Conservation (phyloP, 1,140 invertebrate species). For the Scaptomyza montana region DNA sequence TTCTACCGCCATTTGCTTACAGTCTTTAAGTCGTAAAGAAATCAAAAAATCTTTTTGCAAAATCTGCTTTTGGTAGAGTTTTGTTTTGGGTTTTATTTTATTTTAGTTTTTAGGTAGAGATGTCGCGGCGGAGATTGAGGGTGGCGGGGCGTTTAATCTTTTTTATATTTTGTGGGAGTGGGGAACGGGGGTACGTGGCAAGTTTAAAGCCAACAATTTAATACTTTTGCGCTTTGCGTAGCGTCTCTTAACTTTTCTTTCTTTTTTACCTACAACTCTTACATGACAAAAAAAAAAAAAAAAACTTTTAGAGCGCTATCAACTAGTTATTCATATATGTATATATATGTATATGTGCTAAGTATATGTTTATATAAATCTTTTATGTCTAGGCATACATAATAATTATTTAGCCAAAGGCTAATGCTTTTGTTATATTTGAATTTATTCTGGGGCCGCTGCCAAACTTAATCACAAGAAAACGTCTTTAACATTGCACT, state of each 20-base stretch:
- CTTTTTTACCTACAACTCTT: constrained; percentile 54
- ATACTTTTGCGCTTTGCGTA: constrained; percentile 74
- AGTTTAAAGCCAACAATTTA: constrained; percentile 58
- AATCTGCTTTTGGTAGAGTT: constrained; percentile 73
- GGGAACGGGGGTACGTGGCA: constrained; percentile 16
- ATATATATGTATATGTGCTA: constrained; percentile 30
- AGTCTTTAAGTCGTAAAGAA: constrained; percentile 79
- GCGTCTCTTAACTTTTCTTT: constrained; percentile 71
- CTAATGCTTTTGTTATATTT: constrained; percentile 8
- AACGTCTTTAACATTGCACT: constrained; percentile 73
- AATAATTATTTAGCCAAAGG: constrained; percentile 18
- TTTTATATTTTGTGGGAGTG: not conserved
- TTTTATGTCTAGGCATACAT: constrained; percentile 21
- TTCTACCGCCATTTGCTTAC: constrained; percentile 71
- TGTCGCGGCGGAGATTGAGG: constrained; percentile 9
- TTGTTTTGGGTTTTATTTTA: constrained; percentile 14
- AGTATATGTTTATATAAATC: constrained; percentile 33
- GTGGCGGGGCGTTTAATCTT: not conserved
- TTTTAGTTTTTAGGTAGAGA: constrained; percentile 16
- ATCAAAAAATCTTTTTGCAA: constrained; percentile 61
- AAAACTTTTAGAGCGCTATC: constrained; percentile 22
- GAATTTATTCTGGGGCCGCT: constrained; percentile 27
- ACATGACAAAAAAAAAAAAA: constrained; percentile 41
- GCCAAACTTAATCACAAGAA: constrained; percentile 79
- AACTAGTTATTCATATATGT: constrained; percentile 28